A percentile compares a stretch with the other conserved stretches of the same genome.
Conservation (phyloP, 2,888 invertebrate genomes). For the Pristionchus exspectatus region DNA sequence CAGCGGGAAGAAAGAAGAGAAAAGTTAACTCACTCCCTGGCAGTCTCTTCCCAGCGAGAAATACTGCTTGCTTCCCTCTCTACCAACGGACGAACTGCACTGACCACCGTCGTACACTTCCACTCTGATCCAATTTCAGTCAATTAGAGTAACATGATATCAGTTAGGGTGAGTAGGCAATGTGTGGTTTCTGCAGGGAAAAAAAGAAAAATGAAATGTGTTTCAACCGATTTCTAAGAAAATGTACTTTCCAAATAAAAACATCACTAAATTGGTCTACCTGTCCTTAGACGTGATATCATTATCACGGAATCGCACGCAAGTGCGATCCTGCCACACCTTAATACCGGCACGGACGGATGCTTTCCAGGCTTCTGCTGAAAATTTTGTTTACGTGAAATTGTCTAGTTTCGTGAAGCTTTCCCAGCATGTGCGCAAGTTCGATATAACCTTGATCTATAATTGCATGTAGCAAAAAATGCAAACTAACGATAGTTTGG, state of each 20-base stretch:
- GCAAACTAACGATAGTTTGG: conserved; percentile 12
- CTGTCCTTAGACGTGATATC: conserved; percentile 35
- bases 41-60: conserved; percentile 30
- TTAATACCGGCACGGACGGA: conserved; percentile 34
- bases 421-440: no score
- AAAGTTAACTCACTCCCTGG: conserved; percentile 12
- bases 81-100: conserved; percentile 31
- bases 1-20: no score
- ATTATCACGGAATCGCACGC: conserved; percentile 43
- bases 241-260: no score
- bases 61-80: background rate
- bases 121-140: background rate
- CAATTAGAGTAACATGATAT: background rate
- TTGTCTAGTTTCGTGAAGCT: no score
- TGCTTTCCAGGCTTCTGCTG: conserved; percentile 10
- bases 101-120: conserved; percentile 34
- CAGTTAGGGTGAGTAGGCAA: background rate
- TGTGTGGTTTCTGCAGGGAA: background rate
- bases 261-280: no score
- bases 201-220: background rate
- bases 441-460: background rate
- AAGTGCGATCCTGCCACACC: conserved; percentile 6
- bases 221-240: background rate
- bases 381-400: background rate
- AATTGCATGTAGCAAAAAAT: no score